Conservation (phyloP, 2,797 vertebrate genomes). For the Lepus townsendii region DNA sequence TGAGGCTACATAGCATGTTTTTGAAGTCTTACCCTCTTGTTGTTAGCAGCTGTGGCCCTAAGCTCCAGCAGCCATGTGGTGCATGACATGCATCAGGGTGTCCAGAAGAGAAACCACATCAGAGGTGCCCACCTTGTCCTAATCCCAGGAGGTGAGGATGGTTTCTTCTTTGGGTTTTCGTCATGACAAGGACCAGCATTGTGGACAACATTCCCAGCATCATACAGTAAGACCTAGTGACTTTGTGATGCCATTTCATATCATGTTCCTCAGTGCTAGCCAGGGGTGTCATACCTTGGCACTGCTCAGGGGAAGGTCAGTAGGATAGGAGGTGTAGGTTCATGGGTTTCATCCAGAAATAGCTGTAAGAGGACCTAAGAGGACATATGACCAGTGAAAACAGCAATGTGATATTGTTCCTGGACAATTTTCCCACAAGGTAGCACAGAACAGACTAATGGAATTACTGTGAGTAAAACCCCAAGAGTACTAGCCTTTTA, state of each 20-base stretch:
- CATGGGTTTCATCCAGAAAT: constrained; percentile 65
- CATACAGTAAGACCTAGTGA: neutral
- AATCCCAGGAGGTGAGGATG: neutral
- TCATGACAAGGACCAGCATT: neutral
- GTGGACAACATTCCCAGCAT: neutral
- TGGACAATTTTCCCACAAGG: neutral
- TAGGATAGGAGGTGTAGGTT: constrained; percentile 13
- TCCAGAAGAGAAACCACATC: neutral
- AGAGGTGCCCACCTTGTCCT: neutral
- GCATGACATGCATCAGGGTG: neutral
- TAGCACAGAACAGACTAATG: no score
- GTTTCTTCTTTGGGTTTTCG: neutral
- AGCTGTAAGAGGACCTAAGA: constrained; percentile 46
- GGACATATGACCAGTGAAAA: constrained; percentile 13
- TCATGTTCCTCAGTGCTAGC: neutral
- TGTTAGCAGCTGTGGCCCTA: neutral
- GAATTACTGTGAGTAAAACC: neutral
- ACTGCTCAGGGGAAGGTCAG: neutral
- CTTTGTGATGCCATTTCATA: neutral
- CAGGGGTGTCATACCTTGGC: neutral
- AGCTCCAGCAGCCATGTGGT: neutral
- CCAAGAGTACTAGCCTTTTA: neutral
- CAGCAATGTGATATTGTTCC: neutral
- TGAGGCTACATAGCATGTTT: neutral
- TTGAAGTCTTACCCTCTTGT: neutral